Conservation (phyloP, 2,113 vertebrate genomes). For the Datnioides undecimradiatus region DNA sequence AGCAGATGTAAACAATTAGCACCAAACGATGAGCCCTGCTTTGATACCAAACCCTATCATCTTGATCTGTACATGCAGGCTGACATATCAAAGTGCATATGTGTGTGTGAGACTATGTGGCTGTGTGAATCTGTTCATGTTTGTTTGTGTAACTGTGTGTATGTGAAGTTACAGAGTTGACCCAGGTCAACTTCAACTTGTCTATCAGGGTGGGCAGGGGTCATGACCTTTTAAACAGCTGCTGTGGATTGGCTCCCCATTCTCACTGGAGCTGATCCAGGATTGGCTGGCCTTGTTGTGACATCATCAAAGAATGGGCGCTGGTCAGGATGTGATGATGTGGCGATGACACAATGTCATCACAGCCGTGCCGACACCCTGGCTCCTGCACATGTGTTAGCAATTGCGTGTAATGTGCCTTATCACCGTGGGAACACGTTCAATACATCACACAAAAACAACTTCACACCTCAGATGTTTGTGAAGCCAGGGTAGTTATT, state of each 20-base stretch:
- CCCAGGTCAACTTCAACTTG: conserved; percentile 26
- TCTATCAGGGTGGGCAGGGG: conserved; percentile 26
- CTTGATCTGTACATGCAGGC: conserved; percentile 22
- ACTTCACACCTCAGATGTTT: conserved; percentile 14
- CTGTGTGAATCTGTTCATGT: too few species aligned
- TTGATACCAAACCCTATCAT: conserved; percentile 62
- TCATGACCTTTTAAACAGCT: conserved; percentile 79
- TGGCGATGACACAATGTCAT: conserved; percentile 50
- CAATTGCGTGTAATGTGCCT: conserved; percentile 27
- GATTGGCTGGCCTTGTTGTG: conserved; percentile 59
- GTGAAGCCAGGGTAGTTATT: background rate
- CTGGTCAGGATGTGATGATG: conserved; percentile 60
- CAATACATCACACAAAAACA: conserved; percentile 4
- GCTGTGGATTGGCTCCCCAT: conserved; percentile 72
- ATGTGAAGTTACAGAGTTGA: background rate
- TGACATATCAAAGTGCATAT: conserved; percentile 7
- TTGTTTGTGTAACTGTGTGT: too few species aligned
- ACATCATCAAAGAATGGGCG: conserved; percentile 57
- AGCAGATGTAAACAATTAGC: conserved; percentile 76
- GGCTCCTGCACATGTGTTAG: conserved; percentile 63
- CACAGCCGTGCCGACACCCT: conserved; percentile 44
- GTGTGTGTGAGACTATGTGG: background rate
- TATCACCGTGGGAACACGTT: conserved; percentile 36
- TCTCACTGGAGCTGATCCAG: conserved; percentile 35
- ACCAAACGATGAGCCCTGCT: conserved; percentile 63